A percentile compares a stretch with the other conserved stretches of the same genome.
These are phyloP conservation scores for Otocyon megalotis DNA, from an alignment of 2,113 vertebrate species.

Conservation along the genomic window DNA sequence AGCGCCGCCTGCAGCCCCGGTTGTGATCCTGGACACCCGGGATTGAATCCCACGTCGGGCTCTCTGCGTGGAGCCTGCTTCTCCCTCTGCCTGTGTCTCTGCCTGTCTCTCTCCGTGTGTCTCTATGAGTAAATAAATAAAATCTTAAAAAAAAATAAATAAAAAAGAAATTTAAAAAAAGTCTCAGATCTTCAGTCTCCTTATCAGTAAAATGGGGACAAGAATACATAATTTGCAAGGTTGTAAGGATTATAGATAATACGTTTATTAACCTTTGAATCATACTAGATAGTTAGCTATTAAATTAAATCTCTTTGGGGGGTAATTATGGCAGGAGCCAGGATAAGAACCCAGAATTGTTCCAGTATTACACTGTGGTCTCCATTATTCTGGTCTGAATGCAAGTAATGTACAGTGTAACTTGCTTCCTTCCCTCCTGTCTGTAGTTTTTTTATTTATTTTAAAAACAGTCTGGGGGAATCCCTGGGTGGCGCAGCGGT, in stretches of 20 bases:
- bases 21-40: no score
- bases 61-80: no score
- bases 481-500: no score
- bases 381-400: not conserved
- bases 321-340: not conserved
- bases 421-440: not conserved
- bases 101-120: no score
- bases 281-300: not conserved
- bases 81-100: no score
- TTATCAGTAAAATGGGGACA: conserved; percentile 22
- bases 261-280: not conserved
- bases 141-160: no score
- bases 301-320: not conserved
- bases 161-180: not conserved
- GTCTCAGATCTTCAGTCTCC: not conserved
- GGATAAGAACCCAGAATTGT: not conserved
- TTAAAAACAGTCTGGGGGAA: no score
- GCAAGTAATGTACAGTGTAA: not conserved
- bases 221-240: not conserved
- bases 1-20: no score
- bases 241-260: not conserved
- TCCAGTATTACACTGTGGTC: not conserved
- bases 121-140: no score
- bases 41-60: no score
- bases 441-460: not conserved